A percentile compares a stretch with the other conserved stretches of the same genome.
Conservation (phyloP, 2,797 vertebrate genomes). For the Rallus crepitans region DNA sequence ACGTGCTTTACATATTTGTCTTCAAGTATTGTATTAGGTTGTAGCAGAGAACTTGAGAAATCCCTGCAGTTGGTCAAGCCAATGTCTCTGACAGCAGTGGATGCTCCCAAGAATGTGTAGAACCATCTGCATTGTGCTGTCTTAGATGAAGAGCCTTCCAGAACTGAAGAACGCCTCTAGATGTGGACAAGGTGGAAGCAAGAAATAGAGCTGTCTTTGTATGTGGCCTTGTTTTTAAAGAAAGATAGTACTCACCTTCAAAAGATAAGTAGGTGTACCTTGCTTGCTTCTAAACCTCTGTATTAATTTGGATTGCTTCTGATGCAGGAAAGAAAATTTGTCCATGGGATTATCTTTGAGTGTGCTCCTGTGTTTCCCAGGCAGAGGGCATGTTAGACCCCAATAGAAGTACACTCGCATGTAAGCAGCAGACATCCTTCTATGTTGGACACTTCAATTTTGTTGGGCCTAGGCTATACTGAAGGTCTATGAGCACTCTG, state of each 20-base stretch:
- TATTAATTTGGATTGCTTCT: not conserved
- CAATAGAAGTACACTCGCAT: accelerated
- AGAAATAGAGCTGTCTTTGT: not conserved
- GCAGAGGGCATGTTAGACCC: accelerated
- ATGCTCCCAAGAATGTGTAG: not conserved
- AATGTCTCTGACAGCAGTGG: not conserved
- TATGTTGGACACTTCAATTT: not conserved
- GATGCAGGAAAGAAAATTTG: not conserved
- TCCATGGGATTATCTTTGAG: not conserved
- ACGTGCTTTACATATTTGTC: not conserved
- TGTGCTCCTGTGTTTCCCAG: not conserved
- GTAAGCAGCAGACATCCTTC: not conserved
- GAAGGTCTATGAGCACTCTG: not conserved
- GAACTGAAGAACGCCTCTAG: not conserved
- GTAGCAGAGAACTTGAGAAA: not conserved
- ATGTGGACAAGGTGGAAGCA: not conserved
- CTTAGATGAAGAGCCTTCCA: not conserved
- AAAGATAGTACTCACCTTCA: not conserved
- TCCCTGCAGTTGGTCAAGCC: not conserved
- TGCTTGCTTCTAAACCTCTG: not conserved
- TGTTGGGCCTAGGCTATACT: accelerated
- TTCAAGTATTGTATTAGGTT: not conserved
- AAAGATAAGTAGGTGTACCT: not conserved
- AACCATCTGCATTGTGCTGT: not conserved
- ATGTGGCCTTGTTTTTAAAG: not conserved